These are phyloP conservation scores for Saccostrea echinata DNA, from an alignment of 1,140 invertebrate genomes.

Conservation along the genomic window DNA sequence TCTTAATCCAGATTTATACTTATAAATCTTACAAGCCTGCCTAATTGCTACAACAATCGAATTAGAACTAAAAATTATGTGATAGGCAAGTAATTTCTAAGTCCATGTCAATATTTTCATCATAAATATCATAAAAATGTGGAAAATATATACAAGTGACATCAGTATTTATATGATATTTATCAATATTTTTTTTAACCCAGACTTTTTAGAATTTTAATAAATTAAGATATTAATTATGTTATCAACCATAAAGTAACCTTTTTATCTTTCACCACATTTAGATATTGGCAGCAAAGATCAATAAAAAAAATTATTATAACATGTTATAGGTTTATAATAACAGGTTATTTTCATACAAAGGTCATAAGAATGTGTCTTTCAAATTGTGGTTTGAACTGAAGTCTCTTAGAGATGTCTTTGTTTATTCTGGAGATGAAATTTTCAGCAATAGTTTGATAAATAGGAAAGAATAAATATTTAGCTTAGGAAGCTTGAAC, in stretches of 20 bases:
- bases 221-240: background rate
- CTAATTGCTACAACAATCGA: no score
- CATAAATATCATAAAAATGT: no score
- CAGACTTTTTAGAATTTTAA: no score
- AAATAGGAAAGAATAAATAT: constrained; percentile 41
- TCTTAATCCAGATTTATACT: background rate
- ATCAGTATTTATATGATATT: no score
- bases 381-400: background rate
- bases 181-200: no score
- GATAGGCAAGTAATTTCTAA: no score
- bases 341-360: no score
- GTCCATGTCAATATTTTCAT: no score
- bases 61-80: no score
- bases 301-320: background rate
- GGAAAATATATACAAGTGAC: no score
- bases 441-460: constrained; percentile 3
- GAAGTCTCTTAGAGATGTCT: background rate
- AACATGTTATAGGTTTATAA: background rate
- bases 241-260: background rate
- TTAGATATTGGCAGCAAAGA: background rate
- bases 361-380: background rate
- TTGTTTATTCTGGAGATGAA: constrained; percentile 20
- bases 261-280: background rate
- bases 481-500: constrained; percentile 30
- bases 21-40: background rate